A percentile compares a stretch with the other conserved stretches of the same genome.
These are phyloP conservation scores for Cebidichthys violaceus DNA, from an alignment of 2,113 vertebrate species.

Conservation along the genomic window DNA sequence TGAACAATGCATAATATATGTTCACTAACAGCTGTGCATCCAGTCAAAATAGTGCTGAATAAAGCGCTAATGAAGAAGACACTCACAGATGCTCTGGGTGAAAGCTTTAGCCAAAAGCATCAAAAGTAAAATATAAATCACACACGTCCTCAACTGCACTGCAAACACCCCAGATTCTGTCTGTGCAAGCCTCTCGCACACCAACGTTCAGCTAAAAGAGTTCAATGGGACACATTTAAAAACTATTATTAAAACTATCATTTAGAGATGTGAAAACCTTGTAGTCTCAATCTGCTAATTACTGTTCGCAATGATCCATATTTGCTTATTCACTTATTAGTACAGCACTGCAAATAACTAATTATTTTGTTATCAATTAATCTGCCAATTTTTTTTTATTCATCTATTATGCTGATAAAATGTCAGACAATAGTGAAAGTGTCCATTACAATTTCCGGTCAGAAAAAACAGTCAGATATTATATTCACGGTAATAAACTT, in stretches of 20 bases:
- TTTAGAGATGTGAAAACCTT: not conserved
- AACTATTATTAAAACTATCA: no score
- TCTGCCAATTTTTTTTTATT: not conserved
- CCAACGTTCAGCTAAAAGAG: not conserved
- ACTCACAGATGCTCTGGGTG: not conserved
- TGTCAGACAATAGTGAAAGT: not conserved
- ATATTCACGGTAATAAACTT: not conserved
- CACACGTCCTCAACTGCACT: not conserved
- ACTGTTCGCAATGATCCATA: not conserved
- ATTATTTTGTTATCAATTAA: not conserved
- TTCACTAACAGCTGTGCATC: not conserved
- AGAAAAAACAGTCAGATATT: not conserved
- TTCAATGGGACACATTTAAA: not conserved
- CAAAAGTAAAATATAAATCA: constrained; percentile 4
- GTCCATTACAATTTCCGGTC: not conserved
- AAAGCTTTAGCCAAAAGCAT: not conserved
- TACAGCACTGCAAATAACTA: not conserved
- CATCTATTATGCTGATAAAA: not conserved
- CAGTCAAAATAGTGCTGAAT: not conserved
- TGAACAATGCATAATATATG: not conserved
- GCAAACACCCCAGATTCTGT: not conserved
- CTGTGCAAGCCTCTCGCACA: not conserved
- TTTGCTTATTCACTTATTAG: not conserved
- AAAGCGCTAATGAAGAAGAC: not conserved
- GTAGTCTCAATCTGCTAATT: not conserved